Conservation (phyloP, 2,888 invertebrate species). For the Agrilus cyanescens region DNA sequence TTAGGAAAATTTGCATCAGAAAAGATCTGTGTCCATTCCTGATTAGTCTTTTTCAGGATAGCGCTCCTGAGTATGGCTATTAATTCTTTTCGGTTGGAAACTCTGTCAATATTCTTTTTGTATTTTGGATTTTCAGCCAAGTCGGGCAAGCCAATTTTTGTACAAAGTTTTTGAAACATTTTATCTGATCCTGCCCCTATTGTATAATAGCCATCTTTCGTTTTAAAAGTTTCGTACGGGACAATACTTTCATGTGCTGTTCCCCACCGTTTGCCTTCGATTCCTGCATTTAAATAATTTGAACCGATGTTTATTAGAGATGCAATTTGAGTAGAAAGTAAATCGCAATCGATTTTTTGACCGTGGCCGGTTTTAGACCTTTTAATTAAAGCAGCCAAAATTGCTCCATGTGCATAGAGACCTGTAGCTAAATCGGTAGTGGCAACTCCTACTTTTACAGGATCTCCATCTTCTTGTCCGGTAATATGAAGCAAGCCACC, state of each 20-base stretch:
- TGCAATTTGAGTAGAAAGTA: constrained; percentile 87
- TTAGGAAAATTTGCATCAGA: constrained; percentile 69
- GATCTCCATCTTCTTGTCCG: constrained; percentile 70
- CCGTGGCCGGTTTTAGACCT: constrained; percentile 67
- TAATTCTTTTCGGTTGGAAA: constrained; percentile 60
- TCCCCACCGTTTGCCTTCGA: constrained; percentile 72
- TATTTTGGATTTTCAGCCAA: constrained; percentile 54
- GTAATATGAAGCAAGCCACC: constrained; percentile 86
- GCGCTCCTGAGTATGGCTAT: constrained; percentile 48
- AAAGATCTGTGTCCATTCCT: constrained; percentile 64
- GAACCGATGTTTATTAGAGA: constrained; percentile 80
- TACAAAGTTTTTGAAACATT: constrained; percentile 66
- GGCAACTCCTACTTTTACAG: constrained; percentile 86
- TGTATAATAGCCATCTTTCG: constrained; percentile 72
- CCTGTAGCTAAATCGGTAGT: constrained; percentile 90
- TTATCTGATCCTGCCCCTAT: constrained; percentile 78
- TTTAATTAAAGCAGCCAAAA: constrained; percentile 78
- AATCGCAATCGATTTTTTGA: constrained; percentile 86
- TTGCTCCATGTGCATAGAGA: constrained; percentile 88
- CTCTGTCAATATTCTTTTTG: constrained; percentile 60
- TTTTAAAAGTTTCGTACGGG: constrained; percentile 84
- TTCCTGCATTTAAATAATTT: constrained; percentile 78
- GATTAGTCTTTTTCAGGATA: constrained; percentile 49
- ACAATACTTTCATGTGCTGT: constrained; percentile 91
- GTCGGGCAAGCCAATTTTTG: constrained; percentile 46